Conservation (phyloP, 2,797 vertebrate genomes). For the Malacoctenus gilli region DNA sequence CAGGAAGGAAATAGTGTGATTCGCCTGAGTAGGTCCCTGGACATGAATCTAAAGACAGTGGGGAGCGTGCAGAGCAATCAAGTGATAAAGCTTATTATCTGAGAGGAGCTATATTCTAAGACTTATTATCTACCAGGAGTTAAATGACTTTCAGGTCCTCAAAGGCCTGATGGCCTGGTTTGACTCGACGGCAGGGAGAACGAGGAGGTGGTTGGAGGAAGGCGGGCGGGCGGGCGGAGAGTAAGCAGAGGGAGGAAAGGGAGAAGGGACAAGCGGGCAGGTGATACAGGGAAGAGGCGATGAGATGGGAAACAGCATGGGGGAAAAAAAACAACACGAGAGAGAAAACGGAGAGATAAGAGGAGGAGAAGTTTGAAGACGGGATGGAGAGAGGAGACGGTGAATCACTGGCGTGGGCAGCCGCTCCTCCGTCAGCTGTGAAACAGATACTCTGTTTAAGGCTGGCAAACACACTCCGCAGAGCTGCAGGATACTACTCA, state of each 20-base stretch:
- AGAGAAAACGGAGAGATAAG: slow-evolving; percentile 26
- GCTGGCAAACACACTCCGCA: slow-evolving; percentile 64
- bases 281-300: slow-evolving; percentile 7
- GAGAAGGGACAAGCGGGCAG: background rate
- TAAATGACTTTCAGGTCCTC: slow-evolving; percentile 82
- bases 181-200: slow-evolving; percentile 65
- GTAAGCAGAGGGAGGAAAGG: slow-evolving; percentile 1
- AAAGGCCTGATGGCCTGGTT: slow-evolving; percentile 80
- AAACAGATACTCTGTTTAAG: slow-evolving; percentile 65
- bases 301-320: slow-evolving; percentile 20
- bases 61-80: slow-evolving; percentile 80
- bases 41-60: slow-evolving; percentile 81
- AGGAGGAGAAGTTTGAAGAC: slow-evolving; percentile 40
- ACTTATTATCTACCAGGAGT: slow-evolving; percentile 82
- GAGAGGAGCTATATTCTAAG: slow-evolving; percentile 80
- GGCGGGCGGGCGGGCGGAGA: background rate
- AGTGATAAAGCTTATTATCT: slow-evolving; percentile 84
- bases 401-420: slow-evolving; percentile 70
- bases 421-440: slow-evolving; percentile 57
- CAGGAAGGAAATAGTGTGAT: slow-evolving; percentile 76
- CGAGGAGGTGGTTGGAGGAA: slow-evolving; percentile 2
- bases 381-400: slow-evolving; percentile 37
- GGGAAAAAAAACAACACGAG: slow-evolving; percentile 9
- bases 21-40: slow-evolving; percentile 76
- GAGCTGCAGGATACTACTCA: slow-evolving; percentile 64